Conservation (phyloP, 2,797 vertebrate genomes). For the Mus minutoides region DNA sequence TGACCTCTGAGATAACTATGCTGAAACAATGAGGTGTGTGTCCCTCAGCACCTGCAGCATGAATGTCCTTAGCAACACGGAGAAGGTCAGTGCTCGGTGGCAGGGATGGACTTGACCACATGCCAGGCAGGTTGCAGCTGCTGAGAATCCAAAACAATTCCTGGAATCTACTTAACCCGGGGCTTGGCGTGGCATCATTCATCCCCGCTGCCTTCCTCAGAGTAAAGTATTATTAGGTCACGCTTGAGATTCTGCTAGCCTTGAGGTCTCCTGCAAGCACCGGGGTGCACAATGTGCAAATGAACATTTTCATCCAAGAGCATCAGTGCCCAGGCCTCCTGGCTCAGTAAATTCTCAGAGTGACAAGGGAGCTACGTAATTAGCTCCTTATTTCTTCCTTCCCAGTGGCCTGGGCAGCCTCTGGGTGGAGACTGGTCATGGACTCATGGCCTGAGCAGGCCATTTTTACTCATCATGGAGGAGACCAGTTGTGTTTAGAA, state of each 20-base stretch:
- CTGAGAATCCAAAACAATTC: conserved; percentile 36
- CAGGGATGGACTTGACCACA: neutral
- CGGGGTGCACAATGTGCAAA: rapidly evolving
- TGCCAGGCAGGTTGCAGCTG: conserved; percentile 54
- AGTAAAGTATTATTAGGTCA: neutral
- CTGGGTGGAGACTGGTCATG: no score
- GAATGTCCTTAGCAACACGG: neutral
- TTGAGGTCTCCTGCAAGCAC: neutral
- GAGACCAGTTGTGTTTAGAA: neutral
- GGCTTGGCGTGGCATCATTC: neutral
- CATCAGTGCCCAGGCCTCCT: rapidly evolving
- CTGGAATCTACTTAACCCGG: conserved; percentile 19
- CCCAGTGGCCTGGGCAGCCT: neutral
- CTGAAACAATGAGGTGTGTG: rapidly evolving
- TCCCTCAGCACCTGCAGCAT: rapidly evolving
- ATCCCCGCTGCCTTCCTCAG: neutral
- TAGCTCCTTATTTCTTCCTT: neutral
- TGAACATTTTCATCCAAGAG: neutral
- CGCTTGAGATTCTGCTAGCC: neutral
- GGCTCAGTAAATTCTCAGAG: neutral
- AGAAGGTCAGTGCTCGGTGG: neutral
- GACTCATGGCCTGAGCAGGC: neutral
- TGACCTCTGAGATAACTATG: neutral
- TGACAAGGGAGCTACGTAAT: rapidly evolving
- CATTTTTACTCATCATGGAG: neutral